A percentile compares a stretch with the other conserved stretches of the same genome.
phyloP scores from a whole-genome alignment of 2,888 invertebrate genomes.

The Resseliella maxima region DNA sequence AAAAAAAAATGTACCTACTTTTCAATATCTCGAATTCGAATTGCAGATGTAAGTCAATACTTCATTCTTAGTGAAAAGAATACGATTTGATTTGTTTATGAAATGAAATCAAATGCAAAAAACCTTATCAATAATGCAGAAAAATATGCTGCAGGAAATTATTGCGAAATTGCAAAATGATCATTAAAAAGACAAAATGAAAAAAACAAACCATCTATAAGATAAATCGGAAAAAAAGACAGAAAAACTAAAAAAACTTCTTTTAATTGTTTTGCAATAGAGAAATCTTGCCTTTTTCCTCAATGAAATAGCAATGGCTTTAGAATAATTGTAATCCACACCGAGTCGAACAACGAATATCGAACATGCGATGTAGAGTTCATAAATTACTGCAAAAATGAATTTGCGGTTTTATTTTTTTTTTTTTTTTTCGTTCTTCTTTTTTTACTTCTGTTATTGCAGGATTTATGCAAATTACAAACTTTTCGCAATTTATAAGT shows the following conservation, averaged over 20 bases:
- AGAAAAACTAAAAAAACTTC: neutral
- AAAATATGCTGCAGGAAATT: neutral
- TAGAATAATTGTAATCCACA: neutral
- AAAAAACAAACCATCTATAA: neutral
- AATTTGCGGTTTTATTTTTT: neutral
- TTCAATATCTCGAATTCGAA: too few relatives aligned
- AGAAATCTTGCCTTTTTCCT: neutral
- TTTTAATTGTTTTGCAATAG: neutral
- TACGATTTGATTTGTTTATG: neutral
- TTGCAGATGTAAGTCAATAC: too few relatives aligned
- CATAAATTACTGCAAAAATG: neutral
- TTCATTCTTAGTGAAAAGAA: too few relatives aligned
- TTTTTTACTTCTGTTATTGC: neutral
- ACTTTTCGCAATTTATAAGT: slow-evolving; percentile 8
- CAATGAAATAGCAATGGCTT: neutral
- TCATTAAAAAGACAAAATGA: neutral
- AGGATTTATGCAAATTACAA: neutral
- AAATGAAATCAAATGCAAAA: slow-evolving; percentile 1
- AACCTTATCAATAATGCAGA: neutral
- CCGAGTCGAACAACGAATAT: neutral
- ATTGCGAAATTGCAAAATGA: neutral
- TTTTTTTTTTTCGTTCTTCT: neutral
- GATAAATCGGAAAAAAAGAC: neutral
- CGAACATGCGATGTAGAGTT: neutral
- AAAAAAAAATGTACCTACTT: too few relatives aligned